Conservation (phyloP, 2,888 invertebrate species). For the Mechanitis mazaeus region DNA sequence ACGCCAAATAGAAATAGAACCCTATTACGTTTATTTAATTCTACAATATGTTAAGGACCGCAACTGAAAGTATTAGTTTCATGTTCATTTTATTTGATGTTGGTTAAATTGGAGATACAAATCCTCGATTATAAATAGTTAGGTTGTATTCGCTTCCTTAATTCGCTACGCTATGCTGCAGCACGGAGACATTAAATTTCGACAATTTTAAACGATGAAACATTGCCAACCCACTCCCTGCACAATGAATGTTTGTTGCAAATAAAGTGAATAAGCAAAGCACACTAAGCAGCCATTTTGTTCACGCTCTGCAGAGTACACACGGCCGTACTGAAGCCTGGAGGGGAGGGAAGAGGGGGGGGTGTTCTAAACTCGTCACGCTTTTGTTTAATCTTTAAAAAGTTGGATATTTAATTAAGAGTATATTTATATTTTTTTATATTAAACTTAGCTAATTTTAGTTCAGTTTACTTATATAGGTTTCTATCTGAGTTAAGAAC, state of each 20-base stretch:
- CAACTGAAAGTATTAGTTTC: background rate
- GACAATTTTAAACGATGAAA: constrained; percentile 29
- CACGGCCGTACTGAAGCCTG: constrained; percentile 21
- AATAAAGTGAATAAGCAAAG: constrained; percentile 37
- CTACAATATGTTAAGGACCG: background rate
- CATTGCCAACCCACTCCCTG: constrained; percentile 27
- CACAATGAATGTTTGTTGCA: constrained; percentile 35
- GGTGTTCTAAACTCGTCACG: constrained; percentile 26
- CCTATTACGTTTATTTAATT: background rate
- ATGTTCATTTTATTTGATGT: constrained; percentile 4
- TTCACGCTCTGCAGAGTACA: constrained; percentile 30
- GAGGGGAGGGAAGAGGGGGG: constrained; percentile 9
- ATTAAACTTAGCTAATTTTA: too few relatives aligned
- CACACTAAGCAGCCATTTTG: constrained; percentile 37
- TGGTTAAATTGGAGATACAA: background rate
- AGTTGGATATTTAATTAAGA: constrained; percentile 19
- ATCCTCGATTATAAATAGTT: background rate
- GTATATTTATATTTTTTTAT: background rate
- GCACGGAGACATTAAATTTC: constrained; percentile 25
- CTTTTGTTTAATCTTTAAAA: constrained; percentile 26
- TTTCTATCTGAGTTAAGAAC: background rate
- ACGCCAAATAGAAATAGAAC: constrained; percentile 31
- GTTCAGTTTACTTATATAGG: too few relatives aligned
- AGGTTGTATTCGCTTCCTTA: background rate
- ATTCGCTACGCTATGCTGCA: constrained; percentile 5